Evolutionary conservation across 2,888 invertebrate genomes (phyloP), one percentile per base, ranked within the genome.

Genomic region (Pogonocherus hispidulus): DNA sequence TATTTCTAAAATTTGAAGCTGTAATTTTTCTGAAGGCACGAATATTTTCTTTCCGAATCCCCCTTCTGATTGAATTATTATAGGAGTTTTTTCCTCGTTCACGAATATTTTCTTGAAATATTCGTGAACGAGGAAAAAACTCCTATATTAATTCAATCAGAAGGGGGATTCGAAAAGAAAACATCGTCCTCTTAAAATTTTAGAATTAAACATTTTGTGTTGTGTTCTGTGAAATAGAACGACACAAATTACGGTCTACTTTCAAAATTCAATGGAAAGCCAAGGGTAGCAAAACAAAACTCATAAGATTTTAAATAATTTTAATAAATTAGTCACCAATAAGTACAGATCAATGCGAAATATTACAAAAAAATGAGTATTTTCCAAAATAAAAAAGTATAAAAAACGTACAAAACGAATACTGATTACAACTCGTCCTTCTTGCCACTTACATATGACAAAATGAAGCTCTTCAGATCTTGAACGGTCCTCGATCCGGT

Each of bases 131-230:
- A 27, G 27, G 3, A 27, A 3, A 3, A 3, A 27, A 84, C 1
- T 84, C 82, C 81, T 89, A 92, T 2, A 9, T 37, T 59, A 90
- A 86, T 84, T 91, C 91, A 80, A 93, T 37, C 86, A 0, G 92
- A n/a, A 92, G 0, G 94, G 94, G 76, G 91, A 89, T 1, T 90
- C 90, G 56, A 88, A 84, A 47, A 94, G n/a, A n/a, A n/a, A n/a
- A n/a, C n/a, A n/a, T n/a, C n/a, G n/a, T n/a, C n/a, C n/a, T n/a
- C n/a, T n/a, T n/a, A n/a, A n/a, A n/a, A n/a, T n/a, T n/a, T n/a
- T n/a, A n/a, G n/a, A n/a, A n/a, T n/a, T n/a, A n/a, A n/a, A n/a
- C n/a, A n/a, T n/a, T n/a, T n/a, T n/a, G n/a, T n/a, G n/a, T n/a
- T n/a, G n/a, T n/a, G n/a, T n/a, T n/a, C n/a, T n/a, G n/a, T n/a